Evolutionary conservation across 2,888 invertebrate genomes (phyloP), one percentile per base, ranked within the genome.

Genomic region (Aleiodes leptofemur): DNA sequence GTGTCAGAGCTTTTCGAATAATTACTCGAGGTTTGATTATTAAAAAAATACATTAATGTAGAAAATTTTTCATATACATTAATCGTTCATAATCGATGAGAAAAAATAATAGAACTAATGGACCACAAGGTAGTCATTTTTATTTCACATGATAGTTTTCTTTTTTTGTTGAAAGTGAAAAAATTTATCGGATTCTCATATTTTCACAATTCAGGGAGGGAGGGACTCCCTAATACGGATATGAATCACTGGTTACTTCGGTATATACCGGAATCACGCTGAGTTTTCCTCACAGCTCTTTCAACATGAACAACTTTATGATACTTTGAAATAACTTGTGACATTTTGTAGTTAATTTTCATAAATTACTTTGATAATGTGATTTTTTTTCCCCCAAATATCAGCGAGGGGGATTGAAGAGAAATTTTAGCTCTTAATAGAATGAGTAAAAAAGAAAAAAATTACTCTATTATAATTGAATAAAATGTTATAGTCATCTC

Each of bases 241-340:
- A 72, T 75, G 66, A 75, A 72, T 75, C 75, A 72, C 68, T 51
- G 57, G 68, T 55, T 61, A 61, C 61, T 38, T 38, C 57, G 11
- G 13, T 13, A 29, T 14, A 16, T 38, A 31, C 11, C n/a, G 38
- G 61, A 38, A 8, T 61, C 61, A 61, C n/a, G 61, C 14, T 61
- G 38, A n/a, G 43, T 43, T 43, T 43, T 11, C 43, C 43, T 43
- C 43, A 43, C 11, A 43, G 43, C 43, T 43, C 43, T 43, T 43
- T 43, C 43, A 43, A 43, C 43, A 43, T 9, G 43, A 43, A 43
- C 43, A 9, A 43, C 9, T 43, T 43, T 9, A 43, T 9, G 43
- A 43, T 43, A 7, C 9, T 43, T 8, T 1, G 0, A 9, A 43
- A 43, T 43, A 43, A 43, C 43, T 43, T 9, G 43, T 43, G 43